phyloP scores from a whole-genome alignment of 1,140 invertebrate genomes.

The Bursaphelenchus mucronatus region DNA sequence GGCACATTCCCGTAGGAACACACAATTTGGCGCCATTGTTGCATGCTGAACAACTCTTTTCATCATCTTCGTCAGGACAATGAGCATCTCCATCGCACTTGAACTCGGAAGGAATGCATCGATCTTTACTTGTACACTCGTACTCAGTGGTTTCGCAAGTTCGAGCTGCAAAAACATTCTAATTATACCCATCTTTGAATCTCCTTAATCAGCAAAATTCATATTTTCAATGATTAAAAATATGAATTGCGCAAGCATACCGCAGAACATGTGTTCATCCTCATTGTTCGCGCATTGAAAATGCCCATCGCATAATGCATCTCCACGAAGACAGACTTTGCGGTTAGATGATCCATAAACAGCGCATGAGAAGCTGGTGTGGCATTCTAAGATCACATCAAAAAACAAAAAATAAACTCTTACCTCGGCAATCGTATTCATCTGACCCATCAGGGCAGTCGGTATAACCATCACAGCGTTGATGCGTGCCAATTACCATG shows the following conservation, averaged over 20 bases:
- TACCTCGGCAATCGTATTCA: slow-evolving; percentile 38
- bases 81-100: slow-evolving; percentile 43
- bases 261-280: slow-evolving; percentile 42
- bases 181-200: not conserved
- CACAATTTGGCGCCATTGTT: slow-evolving; percentile 32
- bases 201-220: slow-evolving; percentile 20
- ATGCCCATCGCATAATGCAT: slow-evolving; percentile 34
- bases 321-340: slow-evolving; percentile 29
- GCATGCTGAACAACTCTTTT: slow-evolving; percentile 32
- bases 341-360: slow-evolving; percentile 8
- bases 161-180: slow-evolving; percentile 1
- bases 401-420: slow-evolving; percentile 5
- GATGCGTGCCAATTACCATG: slow-evolving; percentile 30
- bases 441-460: slow-evolving; percentile 40
- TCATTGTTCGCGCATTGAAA: slow-evolving; percentile 29
- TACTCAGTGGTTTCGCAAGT: slow-evolving; percentile 25
- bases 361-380: slow-evolving; percentile 42
- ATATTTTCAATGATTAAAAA: slow-evolving; percentile 6
- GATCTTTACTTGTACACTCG: slow-evolving; percentile 24
- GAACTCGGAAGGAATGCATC: slow-evolving; percentile 32
- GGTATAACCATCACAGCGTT: slow-evolving; percentile 36
- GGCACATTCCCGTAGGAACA: slow-evolving; percentile 15
- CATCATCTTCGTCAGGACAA: slow-evolving; percentile 39
- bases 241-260: slow-evolving; percentile 22
- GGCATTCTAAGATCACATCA: slow-evolving; percentile 30